Evolutionary conservation across 2,888 invertebrate species (phyloP).

Genomic region (Aporophyla nigra): DNA sequence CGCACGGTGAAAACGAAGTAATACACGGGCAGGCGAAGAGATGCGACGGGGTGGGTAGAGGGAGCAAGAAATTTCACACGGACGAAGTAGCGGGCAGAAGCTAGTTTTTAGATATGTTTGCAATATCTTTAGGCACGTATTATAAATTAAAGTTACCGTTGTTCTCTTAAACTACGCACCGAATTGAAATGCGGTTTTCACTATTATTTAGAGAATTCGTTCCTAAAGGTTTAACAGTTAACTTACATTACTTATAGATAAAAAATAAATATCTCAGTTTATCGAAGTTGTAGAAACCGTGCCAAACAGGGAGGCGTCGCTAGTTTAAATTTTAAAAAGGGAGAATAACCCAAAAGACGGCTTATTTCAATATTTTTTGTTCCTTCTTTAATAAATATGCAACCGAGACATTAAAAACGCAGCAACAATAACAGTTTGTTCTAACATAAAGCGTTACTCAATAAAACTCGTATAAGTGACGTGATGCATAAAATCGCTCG

Average conservation of each 20-base stretch:
- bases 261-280: neutral
- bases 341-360: neutral
- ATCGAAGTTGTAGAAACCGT: neutral
- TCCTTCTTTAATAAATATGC: neutral
- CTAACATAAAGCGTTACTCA: slow-evolving; percentile 77
- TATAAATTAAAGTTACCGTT: neutral
- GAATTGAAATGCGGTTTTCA: neutral
- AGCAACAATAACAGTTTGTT: slow-evolving; percentile 67
- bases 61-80: too few relatives aligned
- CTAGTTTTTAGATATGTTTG: too few relatives aligned
- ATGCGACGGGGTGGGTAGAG: too few relatives aligned
- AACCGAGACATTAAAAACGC: slow-evolving; percentile 49
- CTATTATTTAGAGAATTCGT: neutral
- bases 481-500: slow-evolving; percentile 83
- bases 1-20: too few relatives aligned
- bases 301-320: neutral
- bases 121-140: too few relatives aligned
- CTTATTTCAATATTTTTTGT: neutral
- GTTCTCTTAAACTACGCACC: neutral
- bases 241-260: neutral
- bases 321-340: neutral
- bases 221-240: neutral
- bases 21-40: too few relatives aligned
- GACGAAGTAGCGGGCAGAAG: too few relatives aligned
- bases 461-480: slow-evolving; percentile 78